Base-by-base conservation (phyloP, 2,888 invertebrate genomes). In the Chloroclysta siterata region DNA sequence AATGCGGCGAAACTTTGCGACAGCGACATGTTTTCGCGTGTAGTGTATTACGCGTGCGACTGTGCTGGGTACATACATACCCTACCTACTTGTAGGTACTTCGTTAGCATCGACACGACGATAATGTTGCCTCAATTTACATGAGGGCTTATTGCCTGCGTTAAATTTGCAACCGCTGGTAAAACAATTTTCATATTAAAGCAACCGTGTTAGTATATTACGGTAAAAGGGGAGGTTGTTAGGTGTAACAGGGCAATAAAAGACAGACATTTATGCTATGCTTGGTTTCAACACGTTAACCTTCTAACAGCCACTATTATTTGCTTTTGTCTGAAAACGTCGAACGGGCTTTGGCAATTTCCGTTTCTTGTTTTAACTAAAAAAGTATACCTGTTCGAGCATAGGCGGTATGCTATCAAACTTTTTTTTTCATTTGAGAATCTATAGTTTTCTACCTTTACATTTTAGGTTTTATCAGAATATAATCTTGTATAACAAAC, bases 51-150 rank as follows among this genome's bases (percentile, higher is more conserved):
- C 28, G 48, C 48, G 48, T 58, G 60, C 42, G 46, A 66, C 62
- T 62, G 64, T 68, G 59, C 64, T 39, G 17, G 15, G 39, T 41
- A 56, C 6, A 33, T 33, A 47, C 48, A 5, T 41, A 48, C 22
- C 22, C 22, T 22, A 22, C 22, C 22, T 46, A 46, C 8, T 10
- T 11, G 22, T 53, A 48, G 14, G 53, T 65, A 65, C 55, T 68
- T 69, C 63, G 65, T 68, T 69, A 69, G 60, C 68, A 63, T 66
- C 60, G 69, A 69, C 66, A 65, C 56, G 53, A 47, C 22, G 61
- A 62, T 72, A 69, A 69, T 67, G 61, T 70, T 58, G 56, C 53
- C 62, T 64, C 50, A 64, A 65, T 72, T 68, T 65, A 67, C 68
- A 70, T 60, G 56, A 62, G 11, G 52, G 61, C 63, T 69, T 66